Percentiles rank a stretch among this genome's conserved stretches.
Evolutionary conservation across 2,888 invertebrate species (phyloP).

Genomic region (Chrysolina haemoptera): DNA sequence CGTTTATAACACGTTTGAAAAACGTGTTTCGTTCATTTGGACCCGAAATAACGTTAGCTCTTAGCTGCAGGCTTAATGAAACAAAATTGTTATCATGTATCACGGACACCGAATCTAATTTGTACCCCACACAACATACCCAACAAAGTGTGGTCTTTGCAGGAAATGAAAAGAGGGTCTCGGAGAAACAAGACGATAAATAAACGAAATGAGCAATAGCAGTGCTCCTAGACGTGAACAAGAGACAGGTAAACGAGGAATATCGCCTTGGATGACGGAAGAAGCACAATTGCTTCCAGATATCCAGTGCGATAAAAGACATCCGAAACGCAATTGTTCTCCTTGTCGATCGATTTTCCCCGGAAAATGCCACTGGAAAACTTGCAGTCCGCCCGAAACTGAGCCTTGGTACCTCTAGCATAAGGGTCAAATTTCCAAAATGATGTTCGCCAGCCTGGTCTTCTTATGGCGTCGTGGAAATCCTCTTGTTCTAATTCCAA

Average conservation of each 20-base stretch:
- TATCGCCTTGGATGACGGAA: conserved; percentile 62
- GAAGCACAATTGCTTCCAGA: conserved; percentile 63
- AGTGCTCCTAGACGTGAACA: conserved; percentile 52
- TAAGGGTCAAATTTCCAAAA: background rate
- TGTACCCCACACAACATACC: background rate
- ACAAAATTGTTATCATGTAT: background rate
- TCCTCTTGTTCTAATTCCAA: conserved; percentile 52
- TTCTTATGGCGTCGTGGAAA: background rate
- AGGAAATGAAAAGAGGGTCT: conserved; percentile 52
- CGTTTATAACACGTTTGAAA: too few relatives aligned
- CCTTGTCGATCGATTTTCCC: conserved; percentile 42
- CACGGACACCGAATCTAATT: background rate
- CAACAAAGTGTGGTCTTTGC: background rate
- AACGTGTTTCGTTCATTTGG: too few relatives aligned
- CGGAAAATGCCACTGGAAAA: conserved; percentile 4
- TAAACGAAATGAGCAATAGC: conserved; percentile 65
- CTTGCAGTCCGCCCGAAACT: background rate
- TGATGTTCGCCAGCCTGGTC: background rate
- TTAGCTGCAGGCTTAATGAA: background rate
- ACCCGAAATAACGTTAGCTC: too few relatives aligned
- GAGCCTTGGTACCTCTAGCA: background rate
- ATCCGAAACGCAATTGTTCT: conserved; percentile 62
- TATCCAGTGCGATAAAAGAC: conserved; percentile 61
- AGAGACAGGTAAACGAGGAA: conserved; percentile 60
- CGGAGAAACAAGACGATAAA: conserved; percentile 65